Evolutionary conservation across 2,888 invertebrate genomes (phyloP).

Genomic region (Drosophila peninsularis): DNA sequence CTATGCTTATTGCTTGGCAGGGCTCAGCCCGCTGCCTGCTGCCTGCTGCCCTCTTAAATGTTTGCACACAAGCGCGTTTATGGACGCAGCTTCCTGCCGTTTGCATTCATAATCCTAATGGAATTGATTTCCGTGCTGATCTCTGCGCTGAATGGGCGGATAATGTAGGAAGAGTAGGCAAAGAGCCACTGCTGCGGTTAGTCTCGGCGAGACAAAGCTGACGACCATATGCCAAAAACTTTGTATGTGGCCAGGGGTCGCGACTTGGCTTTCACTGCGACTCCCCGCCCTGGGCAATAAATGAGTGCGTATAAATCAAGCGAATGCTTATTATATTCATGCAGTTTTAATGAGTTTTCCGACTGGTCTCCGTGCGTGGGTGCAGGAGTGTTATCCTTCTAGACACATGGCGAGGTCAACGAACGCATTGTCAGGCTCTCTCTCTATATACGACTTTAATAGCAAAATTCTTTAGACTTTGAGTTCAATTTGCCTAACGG

Average conservation of each 20-base stretch:
- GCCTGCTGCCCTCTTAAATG: constrained; percentile 53
- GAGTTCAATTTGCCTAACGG: background rate
- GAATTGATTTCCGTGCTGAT: constrained; percentile 72
- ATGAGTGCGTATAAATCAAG: constrained; percentile 77
- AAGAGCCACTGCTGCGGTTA: constrained; percentile 68
- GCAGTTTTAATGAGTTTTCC: constrained; percentile 78
- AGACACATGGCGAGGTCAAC: constrained; percentile 58
- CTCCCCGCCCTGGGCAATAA: constrained; percentile 42
- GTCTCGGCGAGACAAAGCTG: constrained; percentile 24
- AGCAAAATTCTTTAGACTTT: background rate
- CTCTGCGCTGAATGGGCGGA: constrained; percentile 59
- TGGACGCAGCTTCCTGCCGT: constrained; percentile 71
- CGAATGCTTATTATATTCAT: constrained; percentile 78
- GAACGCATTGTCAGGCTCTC: constrained; percentile 39
- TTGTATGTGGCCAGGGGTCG: constrained; percentile 41
- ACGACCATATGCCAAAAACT: constrained; percentile 68
- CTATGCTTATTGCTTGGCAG: constrained; percentile 68
- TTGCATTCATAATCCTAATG: constrained; percentile 81
- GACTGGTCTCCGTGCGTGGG: constrained; percentile 28
- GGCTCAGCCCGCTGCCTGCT: background rate
- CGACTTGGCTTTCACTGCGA: constrained; percentile 24
- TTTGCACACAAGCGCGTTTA: constrained; percentile 80
- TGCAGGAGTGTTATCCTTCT: constrained; percentile 56
- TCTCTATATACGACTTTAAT: too few species aligned
- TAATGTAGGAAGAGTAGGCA: constrained; percentile 68